Base-by-base conservation (phyloP, 2,797 vertebrate species). In the Luscinia megarhynchos region DNA sequence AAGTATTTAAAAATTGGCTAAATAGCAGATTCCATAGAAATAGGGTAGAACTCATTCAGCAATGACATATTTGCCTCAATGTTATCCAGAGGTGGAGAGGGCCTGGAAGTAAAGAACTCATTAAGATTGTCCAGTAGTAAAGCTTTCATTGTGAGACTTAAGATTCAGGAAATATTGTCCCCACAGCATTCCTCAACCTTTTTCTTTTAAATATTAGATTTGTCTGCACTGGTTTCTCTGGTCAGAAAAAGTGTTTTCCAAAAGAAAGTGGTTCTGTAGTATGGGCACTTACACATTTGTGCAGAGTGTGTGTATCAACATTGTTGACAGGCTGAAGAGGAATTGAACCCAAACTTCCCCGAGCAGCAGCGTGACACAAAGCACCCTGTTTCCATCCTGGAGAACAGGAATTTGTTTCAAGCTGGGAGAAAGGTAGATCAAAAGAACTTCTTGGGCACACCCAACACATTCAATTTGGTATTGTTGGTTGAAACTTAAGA, bases 351-450 rank as follows among this genome's bases (percentile, higher is more conserved):
- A 48, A 45, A 19, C 46, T 78, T 75, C 29, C 45, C 46, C 81
- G 55, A 81, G 30, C 23, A 74, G 38, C 48, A 67, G 4, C 34
- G 1, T 76, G 55, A 90, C 40, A 9, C 24, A 34, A 46, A 74
- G 15, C 46, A 24, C 10, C 0, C 0, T n/a, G 79, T 54, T 89
- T 84, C 41, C 4, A 84, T 75, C 58, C 48, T 1, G 9, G 32
- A 32, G 48, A 90, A 75, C 23, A 67, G 59, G 80, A 91, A 86
- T 86, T 76, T 88, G 20, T 87, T 96, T 94, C 53, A 90, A 76
- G 63, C 0, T 89, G 40, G 26, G 13, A 90, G 80, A 84, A 88
- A 93, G 90, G 63, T 91, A 67, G 88, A 96, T 95, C 93, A 93
- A 93, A 96, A 95, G 67, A 76, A 41, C 45, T 82, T 55, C 73